phyloP scores from a whole-genome alignment of 2,797 vertebrate species.

The Knipowitschia caucasica region DNA sequence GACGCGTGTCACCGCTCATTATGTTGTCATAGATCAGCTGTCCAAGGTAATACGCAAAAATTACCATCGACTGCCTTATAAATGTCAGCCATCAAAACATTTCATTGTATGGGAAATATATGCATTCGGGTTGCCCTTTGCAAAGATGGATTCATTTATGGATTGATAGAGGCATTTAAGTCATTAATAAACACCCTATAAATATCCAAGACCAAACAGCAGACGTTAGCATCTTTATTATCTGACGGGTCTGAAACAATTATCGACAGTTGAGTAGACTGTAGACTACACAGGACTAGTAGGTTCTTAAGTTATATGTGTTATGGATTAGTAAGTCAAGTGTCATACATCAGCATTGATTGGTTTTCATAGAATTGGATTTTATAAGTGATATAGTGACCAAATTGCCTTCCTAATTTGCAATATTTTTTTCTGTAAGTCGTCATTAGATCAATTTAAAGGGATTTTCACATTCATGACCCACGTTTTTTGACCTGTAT shows the following conservation, averaged over 20 bases:
- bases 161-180: background rate
- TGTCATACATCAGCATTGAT: too few species aligned
- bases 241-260: background rate
- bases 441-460: too few species aligned
- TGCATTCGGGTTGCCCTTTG: background rate
- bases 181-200: background rate
- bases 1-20: slow-evolving; percentile 29
- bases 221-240: background rate
- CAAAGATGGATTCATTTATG: background rate
- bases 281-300: background rate
- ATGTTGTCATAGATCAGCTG: slow-evolving; percentile 18
- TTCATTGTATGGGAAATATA: background rate
- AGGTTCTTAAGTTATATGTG: background rate
- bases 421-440: too few species aligned
- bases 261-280: background rate
- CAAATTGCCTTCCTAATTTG: too few species aligned
- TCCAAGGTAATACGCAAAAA: slow-evolving; percentile 34
- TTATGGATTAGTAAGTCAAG: too few species aligned
- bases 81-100: slow-evolving; percentile 2
- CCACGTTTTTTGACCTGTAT: too few species aligned
- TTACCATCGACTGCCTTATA: slow-evolving; percentile 12
- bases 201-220: background rate
- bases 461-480: too few species aligned
- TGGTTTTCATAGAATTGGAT: too few species aligned
- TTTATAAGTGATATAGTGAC: too few species aligned